Percentiles rank a stretch among this genome's conserved stretches.
Conservation (phyloP, 2,888 invertebrate genomes). For the Dryomyza anilis region DNA sequence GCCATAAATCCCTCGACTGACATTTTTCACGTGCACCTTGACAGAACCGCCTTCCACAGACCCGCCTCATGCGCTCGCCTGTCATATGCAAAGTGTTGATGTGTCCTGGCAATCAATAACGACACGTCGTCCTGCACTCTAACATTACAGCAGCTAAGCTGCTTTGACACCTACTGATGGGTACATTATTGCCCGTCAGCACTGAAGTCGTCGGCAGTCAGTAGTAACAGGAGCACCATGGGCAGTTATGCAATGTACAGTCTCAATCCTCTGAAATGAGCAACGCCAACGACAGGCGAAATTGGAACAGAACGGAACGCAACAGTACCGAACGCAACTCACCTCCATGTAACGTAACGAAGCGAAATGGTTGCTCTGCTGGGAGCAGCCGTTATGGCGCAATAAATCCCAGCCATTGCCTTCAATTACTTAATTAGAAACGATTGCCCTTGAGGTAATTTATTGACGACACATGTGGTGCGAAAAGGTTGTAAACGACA, state of each 20-base stretch:
- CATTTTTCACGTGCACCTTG: background rate
- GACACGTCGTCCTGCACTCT: conserved; percentile 18
- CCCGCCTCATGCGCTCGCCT: conserved; percentile 24
- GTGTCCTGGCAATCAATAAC: conserved; percentile 21
- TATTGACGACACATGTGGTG: conserved; percentile 42
- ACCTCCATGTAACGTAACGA: background rate
- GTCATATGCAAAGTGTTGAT: conserved; percentile 30
- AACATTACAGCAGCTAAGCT: conserved; percentile 20
- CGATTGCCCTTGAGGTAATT: conserved; percentile 51
- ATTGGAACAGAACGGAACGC: background rate
- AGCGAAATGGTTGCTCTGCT: conserved; percentile 14
- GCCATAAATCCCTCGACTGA: background rate
- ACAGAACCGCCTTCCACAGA: no score
- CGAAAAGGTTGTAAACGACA: conserved; percentile 34
- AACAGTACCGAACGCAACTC: background rate
- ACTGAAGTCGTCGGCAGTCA: background rate
- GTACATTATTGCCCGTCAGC: conserved; percentile 21
- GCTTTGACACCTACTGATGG: conserved; percentile 26
- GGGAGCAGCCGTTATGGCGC: conserved; percentile 32
- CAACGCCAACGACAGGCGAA: background rate
- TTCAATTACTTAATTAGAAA: conserved; percentile 56
- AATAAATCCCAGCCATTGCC: conserved; percentile 52
- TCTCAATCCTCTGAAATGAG: no score
- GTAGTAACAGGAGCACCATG: no score
- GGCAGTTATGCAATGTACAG: no score